Percentiles rank a stretch among this genome's conserved stretches.
These are phyloP conservation scores for Montipora capricornis DNA, from an alignment of 64 coral and sea anemone species.

Conservation along the genomic window DNA sequence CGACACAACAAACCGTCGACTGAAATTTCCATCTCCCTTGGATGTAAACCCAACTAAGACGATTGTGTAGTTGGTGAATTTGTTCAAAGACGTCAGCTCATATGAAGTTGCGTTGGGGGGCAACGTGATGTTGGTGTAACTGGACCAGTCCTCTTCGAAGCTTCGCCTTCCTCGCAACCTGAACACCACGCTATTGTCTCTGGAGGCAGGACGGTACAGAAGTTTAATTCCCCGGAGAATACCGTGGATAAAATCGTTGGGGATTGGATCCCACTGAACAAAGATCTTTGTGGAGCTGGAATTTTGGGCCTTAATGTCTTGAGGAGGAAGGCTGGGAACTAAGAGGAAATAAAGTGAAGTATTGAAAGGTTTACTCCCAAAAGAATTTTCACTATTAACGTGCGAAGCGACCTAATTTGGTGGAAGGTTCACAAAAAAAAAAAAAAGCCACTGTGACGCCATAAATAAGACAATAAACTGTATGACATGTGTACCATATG, in stretches of 20 bases:
- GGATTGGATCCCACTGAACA: slow-evolving; percentile 78
- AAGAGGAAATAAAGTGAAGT: neutral
- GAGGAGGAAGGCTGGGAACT: slow-evolving; percentile 81
- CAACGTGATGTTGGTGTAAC: slow-evolving; percentile 19
- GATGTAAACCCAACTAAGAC: slow-evolving; percentile 76
- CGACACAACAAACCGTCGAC: slow-evolving; percentile 17
- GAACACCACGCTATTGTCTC: slow-evolving; percentile 30
- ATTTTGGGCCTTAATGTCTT: slow-evolving; percentile 58
- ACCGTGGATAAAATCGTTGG: slow-evolving; percentile 62
- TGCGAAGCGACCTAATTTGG: too few species aligned
- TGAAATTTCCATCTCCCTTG: slow-evolving; percentile 68
- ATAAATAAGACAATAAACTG: too few species aligned
- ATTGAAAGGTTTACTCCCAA: too few species aligned
- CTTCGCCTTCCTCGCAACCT: slow-evolving; percentile 4
- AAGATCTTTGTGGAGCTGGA: slow-evolving; percentile 75
- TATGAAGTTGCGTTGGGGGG: slow-evolving; percentile 35
- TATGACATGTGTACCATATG: too few species aligned
- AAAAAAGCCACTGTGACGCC: too few species aligned
- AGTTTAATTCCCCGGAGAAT: slow-evolving; percentile 66
- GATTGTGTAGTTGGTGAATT: slow-evolving; percentile 79
- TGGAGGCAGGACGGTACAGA: slow-evolving; percentile 46
- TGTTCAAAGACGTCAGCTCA: slow-evolving; percentile 24
- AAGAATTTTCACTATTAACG: too few species aligned
- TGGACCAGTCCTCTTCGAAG: neutral
- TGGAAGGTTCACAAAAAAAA: too few species aligned